Conservation (phyloP, 2,888 invertebrate species). For the Bombylius discolor region DNA sequence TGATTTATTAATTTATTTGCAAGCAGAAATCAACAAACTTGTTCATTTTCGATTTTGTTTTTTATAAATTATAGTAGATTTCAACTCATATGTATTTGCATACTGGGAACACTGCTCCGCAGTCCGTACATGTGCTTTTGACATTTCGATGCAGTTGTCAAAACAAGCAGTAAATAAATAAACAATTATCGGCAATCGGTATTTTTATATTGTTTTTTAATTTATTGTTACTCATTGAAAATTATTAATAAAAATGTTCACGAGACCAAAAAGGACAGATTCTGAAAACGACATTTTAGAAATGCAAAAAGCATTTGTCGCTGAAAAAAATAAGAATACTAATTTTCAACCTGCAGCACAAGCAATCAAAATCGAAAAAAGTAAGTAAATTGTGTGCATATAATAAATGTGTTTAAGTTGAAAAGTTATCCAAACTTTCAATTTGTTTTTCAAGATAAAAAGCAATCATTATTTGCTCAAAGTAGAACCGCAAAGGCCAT, state of each 20-base stretch:
- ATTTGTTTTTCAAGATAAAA: conserved; percentile 18
- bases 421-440: background rate
- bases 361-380: conserved; percentile 32
- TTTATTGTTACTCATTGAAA: too few species aligned
- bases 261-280: conserved; percentile 55
- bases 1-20: too few species aligned
- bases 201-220: too few species aligned
- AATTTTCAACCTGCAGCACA: conserved; percentile 49
- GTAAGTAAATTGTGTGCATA: conserved; percentile 20
- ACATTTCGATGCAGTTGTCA: too few species aligned
- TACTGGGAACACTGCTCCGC: too few species aligned
- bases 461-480: conserved; percentile 29
- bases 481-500: background rate
- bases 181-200: too few species aligned
- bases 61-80: too few species aligned
- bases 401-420: background rate
- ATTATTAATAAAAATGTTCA: conserved; percentile 38
- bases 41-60: too few species aligned
- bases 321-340: conserved; percentile 41
- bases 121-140: too few species aligned
- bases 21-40: too few species aligned
- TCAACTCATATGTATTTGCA: too few species aligned
- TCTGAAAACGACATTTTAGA: conserved; percentile 59
- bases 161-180: too few species aligned
- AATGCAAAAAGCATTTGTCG: conserved; percentile 58